These are phyloP conservation scores for Alsophila aescularia DNA, from an alignment of 2,888 invertebrate species.

Conservation along the genomic window DNA sequence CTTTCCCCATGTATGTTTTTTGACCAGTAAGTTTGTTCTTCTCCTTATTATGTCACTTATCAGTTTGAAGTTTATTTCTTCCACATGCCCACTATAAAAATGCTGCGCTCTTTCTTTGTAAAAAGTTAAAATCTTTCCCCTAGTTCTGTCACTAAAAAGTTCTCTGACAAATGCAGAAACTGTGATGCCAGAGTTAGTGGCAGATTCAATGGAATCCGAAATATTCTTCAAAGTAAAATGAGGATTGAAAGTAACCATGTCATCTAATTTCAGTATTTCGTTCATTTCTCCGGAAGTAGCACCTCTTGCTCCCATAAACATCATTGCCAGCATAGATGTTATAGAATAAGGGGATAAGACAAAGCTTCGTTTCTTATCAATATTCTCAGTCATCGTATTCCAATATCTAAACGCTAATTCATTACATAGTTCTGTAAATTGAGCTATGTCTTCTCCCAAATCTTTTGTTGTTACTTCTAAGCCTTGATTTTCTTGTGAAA, in stretches of 20 bases:
- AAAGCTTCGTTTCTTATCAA: slow-evolving; percentile 90
- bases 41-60: slow-evolving; percentile 93
- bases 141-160: slow-evolving; percentile 91
- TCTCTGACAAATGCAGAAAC: slow-evolving; percentile 92
- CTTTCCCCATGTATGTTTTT: slow-evolving; percentile 90
- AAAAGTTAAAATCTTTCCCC: slow-evolving; percentile 92
- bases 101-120: slow-evolving; percentile 95
- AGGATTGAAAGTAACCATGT: slow-evolving; percentile 95
- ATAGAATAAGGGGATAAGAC: slow-evolving; percentile 93
- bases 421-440: slow-evolving; percentile 92
- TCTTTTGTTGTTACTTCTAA: slow-evolving; percentile 90
- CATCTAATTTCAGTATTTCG: slow-evolving; percentile 92
- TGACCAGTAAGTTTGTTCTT: slow-evolving; percentile 91
- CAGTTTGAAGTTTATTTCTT: slow-evolving; percentile 92
- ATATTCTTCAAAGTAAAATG: slow-evolving; percentile 94
- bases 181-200: slow-evolving; percentile 88
- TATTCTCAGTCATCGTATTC: slow-evolving; percentile 88
- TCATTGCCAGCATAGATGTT: slow-evolving; percentile 94
- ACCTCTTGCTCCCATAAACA: slow-evolving; percentile 94
- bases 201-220: slow-evolving; percentile 90
- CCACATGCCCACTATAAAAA: slow-evolving; percentile 94
- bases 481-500: slow-evolving; percentile 85
- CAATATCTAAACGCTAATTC: slow-evolving; percentile 94
- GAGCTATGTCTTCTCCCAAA: slow-evolving; percentile 89
- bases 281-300: slow-evolving; percentile 96